phyloP scores from a whole-genome alignment of 2,113 vertebrate species.

The Myrmophylax atrothorax region DNA sequence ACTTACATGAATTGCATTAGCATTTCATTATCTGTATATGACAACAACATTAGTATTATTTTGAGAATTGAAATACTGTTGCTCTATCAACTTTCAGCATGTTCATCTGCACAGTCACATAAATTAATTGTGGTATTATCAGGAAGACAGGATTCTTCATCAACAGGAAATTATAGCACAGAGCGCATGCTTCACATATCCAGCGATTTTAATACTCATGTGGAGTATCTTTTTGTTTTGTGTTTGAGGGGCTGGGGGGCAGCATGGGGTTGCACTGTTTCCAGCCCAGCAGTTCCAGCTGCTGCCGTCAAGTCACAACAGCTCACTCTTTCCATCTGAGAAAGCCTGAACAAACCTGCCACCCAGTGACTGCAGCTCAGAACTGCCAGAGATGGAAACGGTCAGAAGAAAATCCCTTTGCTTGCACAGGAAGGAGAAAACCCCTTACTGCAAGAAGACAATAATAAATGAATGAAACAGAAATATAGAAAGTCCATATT shows the following conservation, averaged over 20 bases:
- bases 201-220: not conserved
- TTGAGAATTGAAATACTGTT: not conserved
- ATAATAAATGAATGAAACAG: not conserved
- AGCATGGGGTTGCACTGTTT: not conserved
- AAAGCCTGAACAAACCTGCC: slow-evolving; percentile 57
- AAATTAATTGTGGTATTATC: not conserved
- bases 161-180: not conserved
- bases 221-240: not conserved
- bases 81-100: not conserved
- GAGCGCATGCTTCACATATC: not conserved
- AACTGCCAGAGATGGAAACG: not conserved
- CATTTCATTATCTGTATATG: not conserved
- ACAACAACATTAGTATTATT: not conserved
- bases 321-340: not conserved
- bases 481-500: not conserved
- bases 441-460: rapidly evolving
- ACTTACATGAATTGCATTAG: slow-evolving; percentile 14
- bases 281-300: not conserved
- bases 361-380: slow-evolving; percentile 30
- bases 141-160: not conserved
- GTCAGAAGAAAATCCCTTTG: not conserved
- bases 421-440: not conserved
- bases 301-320: not conserved
- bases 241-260: not conserved
- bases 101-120: not conserved